Percentiles rank a stretch among this genome's conserved stretches.
Conservation (phyloP, 2,113 vertebrate species). For the Neofelis nebulosa region DNA sequence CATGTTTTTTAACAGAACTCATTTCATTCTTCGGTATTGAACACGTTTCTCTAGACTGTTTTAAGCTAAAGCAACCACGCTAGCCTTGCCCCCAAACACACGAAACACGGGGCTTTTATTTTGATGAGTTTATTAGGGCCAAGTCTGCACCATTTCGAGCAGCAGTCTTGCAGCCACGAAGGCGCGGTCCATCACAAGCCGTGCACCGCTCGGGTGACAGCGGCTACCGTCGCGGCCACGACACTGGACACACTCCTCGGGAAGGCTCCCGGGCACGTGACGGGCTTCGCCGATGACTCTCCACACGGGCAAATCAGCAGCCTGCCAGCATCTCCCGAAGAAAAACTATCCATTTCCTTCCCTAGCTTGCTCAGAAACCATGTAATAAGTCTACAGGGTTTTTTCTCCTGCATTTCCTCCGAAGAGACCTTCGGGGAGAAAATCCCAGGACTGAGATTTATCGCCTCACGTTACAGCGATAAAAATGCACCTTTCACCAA, state of each 20-base stretch:
- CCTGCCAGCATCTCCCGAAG: not conserved
- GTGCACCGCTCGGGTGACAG: conserved; percentile 26
- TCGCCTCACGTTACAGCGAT: not conserved
- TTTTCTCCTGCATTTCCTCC: not conserved
- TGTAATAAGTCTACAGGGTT: not conserved
- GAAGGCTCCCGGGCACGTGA: not conserved
- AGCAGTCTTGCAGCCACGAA: not conserved
- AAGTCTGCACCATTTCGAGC: not conserved
- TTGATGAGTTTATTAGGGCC: not conserved
- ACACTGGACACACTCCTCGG: not conserved
- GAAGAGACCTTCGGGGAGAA: not conserved
- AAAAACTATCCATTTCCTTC: not conserved
- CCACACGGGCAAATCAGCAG: not conserved
- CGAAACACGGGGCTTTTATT: conserved; percentile 38
- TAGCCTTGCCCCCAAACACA: not conserved
- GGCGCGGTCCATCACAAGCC: not conserved
- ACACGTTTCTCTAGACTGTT: not conserved
- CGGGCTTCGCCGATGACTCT: not conserved
- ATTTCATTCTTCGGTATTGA: not conserved
- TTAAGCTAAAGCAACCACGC: not conserved
- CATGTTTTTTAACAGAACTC: not conserved
- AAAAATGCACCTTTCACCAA: not conserved
- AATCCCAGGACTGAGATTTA: not conserved
- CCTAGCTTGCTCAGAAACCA: not conserved
- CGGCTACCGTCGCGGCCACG: not conserved